phyloP scores from a whole-genome alignment of 2,113 vertebrate species.

The Actenoides hombroni region DNA sequence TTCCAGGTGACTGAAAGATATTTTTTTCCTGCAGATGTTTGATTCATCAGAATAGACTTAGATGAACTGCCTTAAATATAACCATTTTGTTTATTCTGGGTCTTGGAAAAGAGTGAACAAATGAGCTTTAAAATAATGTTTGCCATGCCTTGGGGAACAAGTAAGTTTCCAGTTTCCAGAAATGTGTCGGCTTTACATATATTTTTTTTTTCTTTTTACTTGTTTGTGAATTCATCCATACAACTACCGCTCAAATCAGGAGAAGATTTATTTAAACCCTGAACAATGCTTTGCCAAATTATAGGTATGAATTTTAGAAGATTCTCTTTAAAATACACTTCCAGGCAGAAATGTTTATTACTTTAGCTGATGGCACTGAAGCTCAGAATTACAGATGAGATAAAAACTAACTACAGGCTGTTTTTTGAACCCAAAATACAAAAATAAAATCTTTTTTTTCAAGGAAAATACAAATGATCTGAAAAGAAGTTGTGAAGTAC shows the following conservation, averaged over 20 bases:
- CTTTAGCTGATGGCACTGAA: constrained; percentile 29
- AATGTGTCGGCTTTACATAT: background rate
- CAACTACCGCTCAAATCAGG: background rate
- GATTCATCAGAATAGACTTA: background rate
- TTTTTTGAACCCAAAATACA: background rate
- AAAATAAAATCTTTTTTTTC: background rate
- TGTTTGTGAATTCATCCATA: constrained; percentile 9
- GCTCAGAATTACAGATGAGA: constrained; percentile 32
- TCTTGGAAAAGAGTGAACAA: background rate
- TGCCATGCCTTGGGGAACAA: background rate
- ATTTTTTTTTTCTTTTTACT: background rate
- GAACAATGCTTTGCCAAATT: constrained; percentile 9
- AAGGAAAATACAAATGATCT: background rate
- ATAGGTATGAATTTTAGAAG: constrained; percentile 23
- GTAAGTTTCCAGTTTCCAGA: background rate
- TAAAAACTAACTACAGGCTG: background rate
- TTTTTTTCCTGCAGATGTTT: background rate
- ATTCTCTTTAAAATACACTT: background rate
- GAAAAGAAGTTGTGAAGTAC: background rate
- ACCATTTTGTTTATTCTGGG: background rate
- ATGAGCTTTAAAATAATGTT: background rate
- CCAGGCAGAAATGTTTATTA: constrained; percentile 20
- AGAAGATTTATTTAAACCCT: constrained; percentile 4
- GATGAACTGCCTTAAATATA: background rate
- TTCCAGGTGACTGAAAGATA: background rate